These are phyloP conservation scores for Odocoileus virginianus DNA, from an alignment of 2,113 vertebrate genomes.

Conservation along the genomic window DNA sequence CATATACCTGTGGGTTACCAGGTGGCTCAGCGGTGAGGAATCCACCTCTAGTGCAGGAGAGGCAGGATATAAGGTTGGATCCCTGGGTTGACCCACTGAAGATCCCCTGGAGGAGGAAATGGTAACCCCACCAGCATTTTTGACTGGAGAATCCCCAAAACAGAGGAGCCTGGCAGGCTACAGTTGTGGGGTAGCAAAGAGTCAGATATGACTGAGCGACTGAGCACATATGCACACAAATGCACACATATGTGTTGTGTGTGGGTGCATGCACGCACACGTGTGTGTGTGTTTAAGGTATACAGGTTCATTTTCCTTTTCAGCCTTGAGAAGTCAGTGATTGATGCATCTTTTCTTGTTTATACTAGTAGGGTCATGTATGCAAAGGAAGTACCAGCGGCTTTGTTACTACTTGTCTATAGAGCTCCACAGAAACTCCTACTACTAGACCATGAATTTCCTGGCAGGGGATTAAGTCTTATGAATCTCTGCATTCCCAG, in stretches of 20 bases:
- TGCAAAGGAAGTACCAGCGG: neutral
- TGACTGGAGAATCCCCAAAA: neutral
- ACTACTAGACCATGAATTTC: neutral
- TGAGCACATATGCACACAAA: neutral
- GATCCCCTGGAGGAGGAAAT: neutral
- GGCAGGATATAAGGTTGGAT: neutral
- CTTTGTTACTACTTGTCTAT: neutral
- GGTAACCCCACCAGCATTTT: neutral
- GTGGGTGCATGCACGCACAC: neutral
- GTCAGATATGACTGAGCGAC: neutral
- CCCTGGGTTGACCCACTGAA: neutral
- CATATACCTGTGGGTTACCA: neutral
- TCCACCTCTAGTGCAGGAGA: neutral
- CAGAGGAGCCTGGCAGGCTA: neutral
- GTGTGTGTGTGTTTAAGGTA: neutral
- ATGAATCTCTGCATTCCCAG: neutral
- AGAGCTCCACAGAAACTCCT: neutral
- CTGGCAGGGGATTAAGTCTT: neutral
- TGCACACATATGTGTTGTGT: neutral
- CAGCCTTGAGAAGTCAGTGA: neutral
- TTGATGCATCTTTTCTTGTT: neutral
- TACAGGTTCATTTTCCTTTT: neutral
- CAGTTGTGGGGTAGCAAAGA: neutral
- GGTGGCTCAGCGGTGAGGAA: neutral
- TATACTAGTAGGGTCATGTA: neutral